phyloP scores from a whole-genome alignment of 2,888 invertebrate genomes.

The Rhyacophila evoluta region DNA sequence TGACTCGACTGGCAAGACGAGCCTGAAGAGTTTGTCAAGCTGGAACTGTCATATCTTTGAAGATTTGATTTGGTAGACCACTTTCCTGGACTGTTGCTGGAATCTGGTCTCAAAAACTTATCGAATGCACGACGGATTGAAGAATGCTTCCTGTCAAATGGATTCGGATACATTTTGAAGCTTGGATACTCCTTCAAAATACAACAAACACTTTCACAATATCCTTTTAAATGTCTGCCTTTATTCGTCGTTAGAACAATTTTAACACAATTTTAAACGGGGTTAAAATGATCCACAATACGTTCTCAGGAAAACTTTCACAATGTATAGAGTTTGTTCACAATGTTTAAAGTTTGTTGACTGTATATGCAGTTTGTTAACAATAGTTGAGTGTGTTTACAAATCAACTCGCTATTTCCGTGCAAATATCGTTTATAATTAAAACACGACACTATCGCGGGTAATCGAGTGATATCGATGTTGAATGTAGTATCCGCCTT shows the following conservation, averaged over 20 bases:
- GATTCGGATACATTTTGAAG: slow-evolving; percentile 75
- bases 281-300: background rate
- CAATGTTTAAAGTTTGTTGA: too few relatives aligned
- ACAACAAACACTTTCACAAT: too few relatives aligned
- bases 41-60: slow-evolving; percentile 47
- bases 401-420: background rate
- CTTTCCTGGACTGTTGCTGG: slow-evolving; percentile 56
- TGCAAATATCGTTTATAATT: slow-evolving; percentile 16
- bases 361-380: background rate
- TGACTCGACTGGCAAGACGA: background rate
- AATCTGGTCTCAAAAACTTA: slow-evolving; percentile 71
- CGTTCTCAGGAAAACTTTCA: background rate
- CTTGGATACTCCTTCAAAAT: too few relatives aligned
- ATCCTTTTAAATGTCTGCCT: too few relatives aligned
- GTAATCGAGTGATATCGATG: background rate
- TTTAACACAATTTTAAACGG: too few relatives aligned
- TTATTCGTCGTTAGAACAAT: too few relatives aligned
- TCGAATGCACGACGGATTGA: slow-evolving; percentile 76
- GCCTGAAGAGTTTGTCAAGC: slow-evolving; percentile 30
- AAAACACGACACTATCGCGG: slow-evolving; percentile 3
- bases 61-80: slow-evolving; percentile 38
- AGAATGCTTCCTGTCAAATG: slow-evolving; percentile 78
- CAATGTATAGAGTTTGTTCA: too few relatives aligned
- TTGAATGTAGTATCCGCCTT: background rate
- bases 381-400: background rate